Evolutionary conservation across 2,797 vertebrate genomes (phyloP), one percentile per base, ranked within the genome.

Genomic region (Xenops minutus): DNA sequence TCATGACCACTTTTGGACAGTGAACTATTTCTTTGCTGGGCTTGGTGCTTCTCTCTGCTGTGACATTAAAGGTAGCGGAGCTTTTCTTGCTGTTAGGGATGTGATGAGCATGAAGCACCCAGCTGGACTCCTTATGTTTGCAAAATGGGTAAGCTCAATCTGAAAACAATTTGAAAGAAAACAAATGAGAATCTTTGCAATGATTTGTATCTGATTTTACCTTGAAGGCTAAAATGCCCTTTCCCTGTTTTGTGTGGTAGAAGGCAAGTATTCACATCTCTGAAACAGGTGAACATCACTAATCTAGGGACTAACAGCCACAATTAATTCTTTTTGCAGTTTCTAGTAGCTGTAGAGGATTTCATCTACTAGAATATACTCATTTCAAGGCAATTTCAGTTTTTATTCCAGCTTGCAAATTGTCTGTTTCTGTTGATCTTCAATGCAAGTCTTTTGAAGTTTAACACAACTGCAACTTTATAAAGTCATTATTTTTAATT

Each of bases 401-500:
- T 74, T 75, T 95, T 92, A 90, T 71, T 71, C 78, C 83, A 77
- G 67, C 84, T 75, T 90, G 72, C 66, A 94, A 94, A 96, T 92
- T 96, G 74, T 62, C 79, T 94, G 39, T 46, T 89, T 69, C 79
- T 94, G 61, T 76, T 85, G 91, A 77, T 64, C 77, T 92, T 55
- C 74, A 63, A 14, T 29, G 69, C 66, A 85, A 93, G 49, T 51
- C 80, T 93, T 90, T 74, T 20, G 7, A 93, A 96, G 71, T 95
- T 92, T 87, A 95, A 92, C 71, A 85, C 82, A 93, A 91, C 80
- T 75, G 68, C 91, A 92, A 73, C 85, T 96, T 92, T 92, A 79
- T 91, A 74, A 94, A 95, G 91, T 96, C 94, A 92, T 97, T 97
- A 95, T 80, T 93, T 95, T 96, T 97, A 96, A 97, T 96, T 96